Evolutionary conservation across 2,888 invertebrate species (phyloP).

Genomic region (Psylliodes chrysocephalus): DNA sequence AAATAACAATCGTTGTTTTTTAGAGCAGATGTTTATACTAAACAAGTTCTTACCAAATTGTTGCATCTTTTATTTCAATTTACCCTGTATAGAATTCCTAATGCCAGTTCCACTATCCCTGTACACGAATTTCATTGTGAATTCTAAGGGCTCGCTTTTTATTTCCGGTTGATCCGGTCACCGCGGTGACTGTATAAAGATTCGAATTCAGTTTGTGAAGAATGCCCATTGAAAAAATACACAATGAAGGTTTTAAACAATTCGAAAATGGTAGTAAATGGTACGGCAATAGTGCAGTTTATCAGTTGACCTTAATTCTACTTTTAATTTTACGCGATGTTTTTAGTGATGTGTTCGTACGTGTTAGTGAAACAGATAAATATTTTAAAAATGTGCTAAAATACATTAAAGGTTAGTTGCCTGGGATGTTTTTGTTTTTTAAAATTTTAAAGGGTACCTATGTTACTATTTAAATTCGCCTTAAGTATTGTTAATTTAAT

Average conservation of each 20-base stretch:
- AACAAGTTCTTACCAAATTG: too few species aligned
- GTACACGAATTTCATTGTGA: conserved; percentile 24
- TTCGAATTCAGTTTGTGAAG: conserved; percentile 24
- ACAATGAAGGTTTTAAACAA: conserved; percentile 12
- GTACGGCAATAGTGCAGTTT: background rate
- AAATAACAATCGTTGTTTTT: too few species aligned
- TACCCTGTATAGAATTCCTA: conserved; percentile 1
- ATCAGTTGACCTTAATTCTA: conserved; percentile 4
- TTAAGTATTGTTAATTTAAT: too few species aligned
- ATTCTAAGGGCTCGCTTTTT: conserved; percentile 28
- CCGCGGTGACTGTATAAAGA: conserved; percentile 18
- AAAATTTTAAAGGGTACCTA: too few species aligned
- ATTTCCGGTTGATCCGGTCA: conserved; percentile 24
- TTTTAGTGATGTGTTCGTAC: background rate
- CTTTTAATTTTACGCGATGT: background rate
- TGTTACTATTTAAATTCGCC: too few species aligned
- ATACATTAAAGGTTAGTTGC: background rate
- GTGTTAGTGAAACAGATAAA: background rate
- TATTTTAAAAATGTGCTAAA: background rate
- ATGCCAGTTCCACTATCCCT: background rate
- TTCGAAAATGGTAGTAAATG: background rate
- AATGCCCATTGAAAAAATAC: conserved; percentile 25
- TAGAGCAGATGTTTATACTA: too few species aligned
- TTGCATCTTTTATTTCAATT: background rate
- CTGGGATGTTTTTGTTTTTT: background rate